Evolutionary conservation across 1,140 invertebrate genomes (phyloP).

Genomic region (Laupala kohalensis): DNA sequence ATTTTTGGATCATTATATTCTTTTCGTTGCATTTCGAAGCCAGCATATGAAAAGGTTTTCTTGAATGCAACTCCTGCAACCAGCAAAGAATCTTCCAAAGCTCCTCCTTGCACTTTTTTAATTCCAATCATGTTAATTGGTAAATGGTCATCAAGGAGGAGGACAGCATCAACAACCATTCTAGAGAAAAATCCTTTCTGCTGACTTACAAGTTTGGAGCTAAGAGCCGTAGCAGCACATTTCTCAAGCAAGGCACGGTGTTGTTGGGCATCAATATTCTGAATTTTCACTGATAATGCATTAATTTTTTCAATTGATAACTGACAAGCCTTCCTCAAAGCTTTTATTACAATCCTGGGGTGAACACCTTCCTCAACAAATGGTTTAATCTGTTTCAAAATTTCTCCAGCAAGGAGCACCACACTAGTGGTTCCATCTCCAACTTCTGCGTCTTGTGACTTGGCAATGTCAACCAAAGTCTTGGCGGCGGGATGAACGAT

Average conservation of each 20-base stretch:
- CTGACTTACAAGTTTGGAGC: constrained; percentile 89
- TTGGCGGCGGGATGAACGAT: constrained; percentile 96
- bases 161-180: constrained; percentile 96
- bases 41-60: constrained; percentile 99
- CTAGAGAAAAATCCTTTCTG: constrained; percentile 93
- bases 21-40: constrained; percentile 99
- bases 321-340: constrained; percentile 67
- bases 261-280: constrained; percentile 41
- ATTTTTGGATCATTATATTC: constrained; percentile 86
- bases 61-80: constrained; percentile 96
- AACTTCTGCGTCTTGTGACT: constrained; percentile 97
- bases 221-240: constrained; percentile 93
- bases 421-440: constrained; percentile 97
- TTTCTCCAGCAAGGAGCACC: constrained; percentile 87
- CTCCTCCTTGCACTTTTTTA: constrained; percentile 94
- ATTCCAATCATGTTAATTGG: constrained; percentile 99
- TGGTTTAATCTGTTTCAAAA: constrained; percentile 88
- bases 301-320: constrained; percentile 75
- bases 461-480: constrained; percentile 96
- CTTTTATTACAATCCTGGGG: constrained; percentile 79
- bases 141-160: constrained; percentile 81
- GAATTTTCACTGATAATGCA: constrained; percentile 70
- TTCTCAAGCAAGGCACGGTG: constrained; percentile 70
- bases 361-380: constrained; percentile 97
- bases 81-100: constrained; percentile 82